Evolutionary conservation across 2,113 vertebrate species (phyloP).

Genomic region (Petrocephalus microphthalmus): DNA sequence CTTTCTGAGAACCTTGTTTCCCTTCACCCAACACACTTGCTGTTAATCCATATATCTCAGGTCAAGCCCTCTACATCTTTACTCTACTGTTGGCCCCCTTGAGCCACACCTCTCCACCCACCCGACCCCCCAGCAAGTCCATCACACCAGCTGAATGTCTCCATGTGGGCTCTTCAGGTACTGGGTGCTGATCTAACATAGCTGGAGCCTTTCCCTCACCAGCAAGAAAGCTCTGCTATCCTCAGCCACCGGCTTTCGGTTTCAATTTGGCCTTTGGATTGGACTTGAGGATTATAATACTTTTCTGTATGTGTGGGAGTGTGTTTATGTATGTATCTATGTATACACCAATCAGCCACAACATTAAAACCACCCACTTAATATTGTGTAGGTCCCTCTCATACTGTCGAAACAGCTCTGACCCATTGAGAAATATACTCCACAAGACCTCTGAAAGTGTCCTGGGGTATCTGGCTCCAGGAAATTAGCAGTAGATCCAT

Average conservation of each 20-base stretch:
- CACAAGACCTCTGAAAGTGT: background rate
- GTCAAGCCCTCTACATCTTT: background rate
- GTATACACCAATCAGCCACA: no score
- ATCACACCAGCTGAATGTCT: background rate
- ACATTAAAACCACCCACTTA: no score
- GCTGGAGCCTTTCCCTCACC: background rate
- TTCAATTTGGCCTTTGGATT: no score
- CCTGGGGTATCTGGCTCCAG: background rate
- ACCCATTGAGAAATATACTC: background rate
- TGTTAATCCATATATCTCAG: background rate
- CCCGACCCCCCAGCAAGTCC: background rate
- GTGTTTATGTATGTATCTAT: no score
- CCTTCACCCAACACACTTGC: background rate
- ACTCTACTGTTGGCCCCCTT: background rate
- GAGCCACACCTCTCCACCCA: background rate
- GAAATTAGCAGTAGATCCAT: background rate
- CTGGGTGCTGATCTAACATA: background rate
- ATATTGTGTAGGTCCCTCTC: no score
- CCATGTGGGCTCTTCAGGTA: background rate
- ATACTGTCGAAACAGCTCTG: no score
- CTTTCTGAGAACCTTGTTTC: background rate
- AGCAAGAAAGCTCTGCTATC: background rate
- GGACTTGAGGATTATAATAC: no score
- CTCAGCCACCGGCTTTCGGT: background rate
- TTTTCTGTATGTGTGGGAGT: no score